Conservation (phyloP, 2,888 invertebrate species). For the Celastrina argiolus region DNA sequence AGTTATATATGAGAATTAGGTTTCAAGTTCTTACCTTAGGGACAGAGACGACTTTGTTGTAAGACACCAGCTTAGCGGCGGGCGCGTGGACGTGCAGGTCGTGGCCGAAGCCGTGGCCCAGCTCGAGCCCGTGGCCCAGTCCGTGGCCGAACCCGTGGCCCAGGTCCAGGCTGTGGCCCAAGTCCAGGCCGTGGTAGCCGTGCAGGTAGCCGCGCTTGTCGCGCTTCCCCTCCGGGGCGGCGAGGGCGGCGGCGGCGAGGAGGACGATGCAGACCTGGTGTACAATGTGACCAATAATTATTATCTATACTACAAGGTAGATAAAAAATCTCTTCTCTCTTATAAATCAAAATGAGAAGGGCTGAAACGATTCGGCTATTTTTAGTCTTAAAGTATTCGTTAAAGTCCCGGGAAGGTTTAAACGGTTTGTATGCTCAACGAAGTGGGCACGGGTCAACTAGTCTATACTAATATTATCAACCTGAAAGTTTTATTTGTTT, state of each 20-base stretch:
- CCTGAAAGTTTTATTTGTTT: too few relatives aligned
- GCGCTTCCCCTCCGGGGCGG: conserved; percentile 40
- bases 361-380: too few relatives aligned
- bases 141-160: conserved; percentile 19
- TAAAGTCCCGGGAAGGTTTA: too few relatives aligned
- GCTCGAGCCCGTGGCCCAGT: conserved; percentile 25
- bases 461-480: too few relatives aligned
- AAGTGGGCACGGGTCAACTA: too few relatives aligned
- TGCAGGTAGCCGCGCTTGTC: conserved; percentile 42
- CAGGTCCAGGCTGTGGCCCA: conserved; percentile 26
- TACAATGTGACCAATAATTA: too few relatives aligned
- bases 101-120: conserved; percentile 33
- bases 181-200: conserved; percentile 30
- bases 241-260: conserved; percentile 36
- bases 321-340: too few relatives aligned
- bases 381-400: too few relatives aligned
- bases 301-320: too few relatives aligned
- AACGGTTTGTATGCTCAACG: too few relatives aligned
- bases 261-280: conserved; percentile 38
- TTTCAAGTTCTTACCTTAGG: neutral
- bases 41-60: conserved; percentile 43
- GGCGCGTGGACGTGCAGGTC: conserved; percentile 38
- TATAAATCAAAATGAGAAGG: too few relatives aligned
- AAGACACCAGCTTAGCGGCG: conserved; percentile 37
- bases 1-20: neutral